These are phyloP conservation scores for Xanthorhoe spadicearia DNA, from an alignment of 2,888 invertebrate genomes.

Conservation along the genomic window DNA sequence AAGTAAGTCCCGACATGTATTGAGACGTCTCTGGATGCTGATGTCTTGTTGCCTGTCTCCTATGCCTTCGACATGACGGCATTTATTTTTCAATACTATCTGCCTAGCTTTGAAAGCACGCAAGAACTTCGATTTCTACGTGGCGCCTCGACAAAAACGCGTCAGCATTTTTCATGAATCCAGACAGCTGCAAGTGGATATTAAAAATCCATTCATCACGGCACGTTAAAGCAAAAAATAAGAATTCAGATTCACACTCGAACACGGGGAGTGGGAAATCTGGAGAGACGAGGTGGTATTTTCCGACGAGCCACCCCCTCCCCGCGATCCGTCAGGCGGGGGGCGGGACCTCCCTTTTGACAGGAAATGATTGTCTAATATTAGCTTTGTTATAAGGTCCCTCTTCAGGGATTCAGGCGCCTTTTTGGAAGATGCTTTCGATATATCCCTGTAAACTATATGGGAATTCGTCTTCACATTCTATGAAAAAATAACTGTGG, in stretches of 20 bases:
- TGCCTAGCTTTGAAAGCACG: conserved; percentile 40
- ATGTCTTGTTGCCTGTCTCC: conserved; percentile 81
- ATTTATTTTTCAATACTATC: conserved; percentile 65
- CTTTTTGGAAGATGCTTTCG: conserved; percentile 58
- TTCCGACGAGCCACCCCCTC: conserved; percentile 56
- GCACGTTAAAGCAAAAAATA: conserved; percentile 71
- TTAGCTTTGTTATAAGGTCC: conserved; percentile 83
- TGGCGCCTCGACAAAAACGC: conserved; percentile 51
- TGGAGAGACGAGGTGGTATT: conserved; percentile 78
- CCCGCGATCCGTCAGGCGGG: conserved; percentile 59
- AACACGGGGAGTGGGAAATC: conserved; percentile 77
- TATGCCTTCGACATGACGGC: conserved; percentile 77
- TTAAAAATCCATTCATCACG: conserved; percentile 81
- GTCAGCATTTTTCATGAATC: conserved; percentile 66
- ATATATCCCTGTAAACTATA: conserved; percentile 52
- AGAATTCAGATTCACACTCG: conserved; percentile 80
- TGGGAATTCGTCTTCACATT: conserved; percentile 43
- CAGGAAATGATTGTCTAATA: conserved; percentile 85
- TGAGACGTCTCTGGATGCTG: conserved; percentile 82
- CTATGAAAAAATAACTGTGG: conserved; percentile 20
- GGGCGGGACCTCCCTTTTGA: conserved; percentile 76
- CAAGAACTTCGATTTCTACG: conserved; percentile 42
- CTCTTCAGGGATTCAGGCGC: conserved; percentile 73
- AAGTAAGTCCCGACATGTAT: conserved; percentile 71
- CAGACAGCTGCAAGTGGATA: conserved; percentile 77